Conservation (phyloP, 2,888 invertebrate species). For the Euplagia quadripunctaria region DNA sequence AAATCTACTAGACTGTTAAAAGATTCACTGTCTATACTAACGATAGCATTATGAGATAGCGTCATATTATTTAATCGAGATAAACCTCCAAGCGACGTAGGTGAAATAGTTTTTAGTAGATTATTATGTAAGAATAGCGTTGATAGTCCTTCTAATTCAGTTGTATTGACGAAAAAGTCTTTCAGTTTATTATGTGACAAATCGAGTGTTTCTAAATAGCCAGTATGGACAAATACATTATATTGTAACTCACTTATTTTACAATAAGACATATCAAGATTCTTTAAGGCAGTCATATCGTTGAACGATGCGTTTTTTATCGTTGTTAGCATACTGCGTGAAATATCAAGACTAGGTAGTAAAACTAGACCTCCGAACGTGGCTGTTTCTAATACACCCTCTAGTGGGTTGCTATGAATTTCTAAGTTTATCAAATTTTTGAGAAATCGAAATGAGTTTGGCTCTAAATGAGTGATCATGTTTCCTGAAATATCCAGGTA, state of each 20-base stretch:
- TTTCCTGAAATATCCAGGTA: constrained; percentile 73
- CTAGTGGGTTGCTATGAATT: constrained; percentile 69
- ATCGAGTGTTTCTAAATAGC: constrained; percentile 65
- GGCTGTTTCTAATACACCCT: constrained; percentile 58
- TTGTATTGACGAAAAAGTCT: constrained; percentile 65
- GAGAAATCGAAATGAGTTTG: constrained; percentile 62
- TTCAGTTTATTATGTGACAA: constrained; percentile 68
- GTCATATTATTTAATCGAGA: constrained; percentile 52
- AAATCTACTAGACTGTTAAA: constrained; percentile 60
- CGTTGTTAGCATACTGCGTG: constrained; percentile 58
- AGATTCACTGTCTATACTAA: constrained; percentile 47
- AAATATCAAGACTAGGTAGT: constrained; percentile 70
- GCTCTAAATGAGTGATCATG: constrained; percentile 62
- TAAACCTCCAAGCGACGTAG: constrained; percentile 54
- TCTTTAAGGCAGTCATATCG: constrained; percentile 64
- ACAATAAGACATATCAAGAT: constrained; percentile 69
- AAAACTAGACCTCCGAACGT: constrained; percentile 68
- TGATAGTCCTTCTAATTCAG: constrained; percentile 58
- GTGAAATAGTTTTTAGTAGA: constrained; percentile 55
- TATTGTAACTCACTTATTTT: constrained; percentile 63
- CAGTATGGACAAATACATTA: constrained; percentile 65
- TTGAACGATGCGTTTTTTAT: constrained; percentile 70
- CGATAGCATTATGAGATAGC: constrained; percentile 62
- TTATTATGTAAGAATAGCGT: constrained; percentile 68
- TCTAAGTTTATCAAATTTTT: constrained; percentile 62